Conservation (phyloP, 2,113 vertebrate genomes). For the Corapipo altera region DNA sequence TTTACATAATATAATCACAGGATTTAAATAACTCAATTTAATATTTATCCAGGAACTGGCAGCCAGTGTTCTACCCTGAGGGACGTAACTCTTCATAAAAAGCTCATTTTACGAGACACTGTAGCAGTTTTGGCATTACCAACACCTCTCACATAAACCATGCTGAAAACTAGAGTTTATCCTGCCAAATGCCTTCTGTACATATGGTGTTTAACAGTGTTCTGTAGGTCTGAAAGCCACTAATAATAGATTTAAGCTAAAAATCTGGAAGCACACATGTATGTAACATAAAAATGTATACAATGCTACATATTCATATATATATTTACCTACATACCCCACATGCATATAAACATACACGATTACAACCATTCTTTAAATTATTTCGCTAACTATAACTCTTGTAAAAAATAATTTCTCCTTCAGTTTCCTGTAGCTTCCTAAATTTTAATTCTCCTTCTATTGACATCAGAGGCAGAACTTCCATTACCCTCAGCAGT, state of each 20-base stretch:
- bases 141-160: conserved; percentile 33
- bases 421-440: not conserved
- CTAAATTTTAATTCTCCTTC: not conserved
- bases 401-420: not conserved
- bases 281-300: not conserved
- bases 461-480: not conserved
- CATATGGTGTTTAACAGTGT: conserved; percentile 16
- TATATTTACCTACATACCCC: not conserved
- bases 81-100: not conserved
- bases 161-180: conserved; percentile 4
- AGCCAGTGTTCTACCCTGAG: conserved; percentile 19
- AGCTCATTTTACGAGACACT: conserved; percentile 28
- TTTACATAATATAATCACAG: conserved; percentile 7
- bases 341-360: not conserved
- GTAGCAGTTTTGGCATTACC: conserved; percentile 49
- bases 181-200: conserved; percentile 38
- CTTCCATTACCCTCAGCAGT: not conserved
- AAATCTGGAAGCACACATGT: not conserved
- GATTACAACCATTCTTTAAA: not conserved
- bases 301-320: not conserved
- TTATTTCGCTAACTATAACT: not conserved
- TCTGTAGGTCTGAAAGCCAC: conserved; percentile 12
- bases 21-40: conserved; percentile 38
- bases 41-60: conserved; percentile 19
- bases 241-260: conserved; percentile 28